Base-by-base conservation (phyloP, 1,140 invertebrate genomes). In the Argopecten irradians region DNA sequence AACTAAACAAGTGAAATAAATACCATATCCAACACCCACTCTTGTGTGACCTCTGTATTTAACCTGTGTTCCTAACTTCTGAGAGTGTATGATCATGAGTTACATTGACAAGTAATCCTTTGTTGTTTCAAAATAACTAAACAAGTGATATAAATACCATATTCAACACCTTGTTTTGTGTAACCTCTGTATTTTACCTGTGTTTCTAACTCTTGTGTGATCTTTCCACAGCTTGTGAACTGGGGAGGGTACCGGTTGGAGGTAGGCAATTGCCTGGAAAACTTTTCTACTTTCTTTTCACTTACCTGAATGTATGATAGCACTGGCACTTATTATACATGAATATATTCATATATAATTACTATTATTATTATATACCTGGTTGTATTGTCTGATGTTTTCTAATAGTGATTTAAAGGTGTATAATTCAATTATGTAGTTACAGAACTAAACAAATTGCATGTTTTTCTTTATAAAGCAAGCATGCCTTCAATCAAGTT, bases 251-350 rank as follows among this genome's bases (percentile, higher is more conserved):
- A 71, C 55, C 55, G 55, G 22, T 28, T 71, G 55, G 55, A 71
- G 55, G 55, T 71, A 71, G 55, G 55, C 55, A n/a, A n/a, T 71
- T 28, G 55, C 55, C 55, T 71, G 55, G 55, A 71, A n/a, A 46
- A 19, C 43, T 71, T 71, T 39, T 71, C 22, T 28, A n/a, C 55
- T 28, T 71, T 71, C 22, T 71, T n/a, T 71, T 71, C 28, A 71
- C 55, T 71, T 28, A 71, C 28, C 55, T 28, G 22, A 71, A 71
- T 71, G n/a, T n/a, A n/a, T n/a, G 19, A 16, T n/a, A 71, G 8
- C 22, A 71, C 55, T 71, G 55, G 55, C 55, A 71, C 55, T 39
- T 5, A 46, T 19, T 8, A 8, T 3, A 71, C 55, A n/a, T 71
- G 55, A 28, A n/a, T 71, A 28, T 7, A n/a, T 5, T 8, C 13